Percentiles rank a stretch among this genome's conserved stretches.
These are phyloP conservation scores for Agapetus fuscipes DNA, from an alignment of 2,888 invertebrate genomes.

Conservation along the genomic window DNA sequence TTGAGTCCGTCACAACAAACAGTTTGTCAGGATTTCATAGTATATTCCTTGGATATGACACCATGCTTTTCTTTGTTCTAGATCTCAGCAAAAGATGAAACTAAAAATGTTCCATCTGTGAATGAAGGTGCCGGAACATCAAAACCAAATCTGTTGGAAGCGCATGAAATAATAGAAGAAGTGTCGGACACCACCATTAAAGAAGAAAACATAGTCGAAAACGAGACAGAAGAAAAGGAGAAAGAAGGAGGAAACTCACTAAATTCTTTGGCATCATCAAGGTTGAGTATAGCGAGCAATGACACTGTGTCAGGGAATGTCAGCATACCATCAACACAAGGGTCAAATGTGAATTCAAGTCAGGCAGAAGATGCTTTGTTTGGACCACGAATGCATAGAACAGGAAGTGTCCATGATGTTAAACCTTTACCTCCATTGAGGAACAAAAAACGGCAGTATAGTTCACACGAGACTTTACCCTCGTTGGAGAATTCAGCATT, in stretches of 20 bases:
- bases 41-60: too few relatives aligned
- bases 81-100: too few relatives aligned
- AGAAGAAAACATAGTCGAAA: slow-evolving; percentile 6
- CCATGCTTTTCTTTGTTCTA: too few relatives aligned
- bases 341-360: slow-evolving; percentile 12
- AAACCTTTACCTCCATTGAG: slow-evolving; percentile 35
- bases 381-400: slow-evolving; percentile 35
- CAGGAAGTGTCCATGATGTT: slow-evolving; percentile 37
- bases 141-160: neutral
- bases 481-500: slow-evolving; percentile 26
- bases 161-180: slow-evolving; percentile 11
- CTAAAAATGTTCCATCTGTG: too few relatives aligned
- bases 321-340: slow-evolving; percentile 15
- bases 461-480: slow-evolving; percentile 39
- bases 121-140: neutral
- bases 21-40: too few relatives aligned
- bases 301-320: slow-evolving; percentile 17
- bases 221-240: slow-evolving; percentile 2
- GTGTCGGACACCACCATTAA: slow-evolving; percentile 15
- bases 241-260: slow-evolving; percentile 16
- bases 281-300: slow-evolving; percentile 16
- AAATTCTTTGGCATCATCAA: slow-evolving; percentile 18
- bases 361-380: slow-evolving; percentile 31
- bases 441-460: slow-evolving; percentile 36
- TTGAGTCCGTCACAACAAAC: too few relatives aligned